Evolutionary conservation across 2,113 vertebrate genomes (phyloP).

Genomic region (Boulengeromyrus knoepffleri): DNA sequence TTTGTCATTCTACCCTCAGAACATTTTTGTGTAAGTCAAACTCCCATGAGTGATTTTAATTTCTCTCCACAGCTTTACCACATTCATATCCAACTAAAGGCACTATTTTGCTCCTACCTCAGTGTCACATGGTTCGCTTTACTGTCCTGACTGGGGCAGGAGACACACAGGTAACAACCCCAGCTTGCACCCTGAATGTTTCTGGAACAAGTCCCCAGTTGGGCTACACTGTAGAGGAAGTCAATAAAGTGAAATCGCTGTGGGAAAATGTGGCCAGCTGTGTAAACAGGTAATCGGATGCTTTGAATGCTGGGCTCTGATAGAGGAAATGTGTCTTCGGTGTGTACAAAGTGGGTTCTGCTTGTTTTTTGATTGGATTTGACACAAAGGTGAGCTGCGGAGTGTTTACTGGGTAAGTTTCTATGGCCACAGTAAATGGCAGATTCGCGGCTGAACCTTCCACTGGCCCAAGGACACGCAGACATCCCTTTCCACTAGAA

Average conservation of each 20-base stretch:
- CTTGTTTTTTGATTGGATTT: not conserved
- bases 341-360: not conserved
- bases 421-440: not conserved
- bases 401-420: not conserved
- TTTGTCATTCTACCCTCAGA: too few species aligned
- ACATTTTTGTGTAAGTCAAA: too few species aligned
- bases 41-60: too few species aligned
- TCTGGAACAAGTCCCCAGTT: not conserved
- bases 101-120: not conserved
- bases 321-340: not conserved
- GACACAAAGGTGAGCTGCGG: not conserved
- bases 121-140: not conserved
- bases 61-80: not conserved
- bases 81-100: not conserved
- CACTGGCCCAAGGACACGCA: not conserved
- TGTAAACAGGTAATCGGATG: not conserved
- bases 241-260: not conserved
- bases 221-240: not conserved
- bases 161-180: not conserved
- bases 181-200: not conserved
- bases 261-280: not conserved
- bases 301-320: not conserved
- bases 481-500: not conserved
- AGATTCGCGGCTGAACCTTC: not conserved
- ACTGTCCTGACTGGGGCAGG: not conserved